Evolutionary conservation across 2,888 invertebrate genomes (phyloP).

Genomic region (Peribatodes rhomboidaria): DNA sequence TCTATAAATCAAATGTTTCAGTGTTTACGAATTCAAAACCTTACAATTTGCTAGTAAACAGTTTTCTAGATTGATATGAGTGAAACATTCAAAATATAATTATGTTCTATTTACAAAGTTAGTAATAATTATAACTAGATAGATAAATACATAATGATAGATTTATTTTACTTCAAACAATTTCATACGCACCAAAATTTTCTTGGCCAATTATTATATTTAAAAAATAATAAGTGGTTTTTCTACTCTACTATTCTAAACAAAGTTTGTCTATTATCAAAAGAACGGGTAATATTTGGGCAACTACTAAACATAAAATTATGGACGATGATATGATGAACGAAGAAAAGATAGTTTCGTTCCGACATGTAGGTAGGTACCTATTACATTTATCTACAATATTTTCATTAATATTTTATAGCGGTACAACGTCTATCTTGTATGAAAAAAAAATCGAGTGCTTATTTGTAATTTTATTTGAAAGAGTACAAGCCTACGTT

Average conservation of each 20-base stretch:
- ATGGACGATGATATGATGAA: background rate
- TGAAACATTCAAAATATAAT: constrained; percentile 83
- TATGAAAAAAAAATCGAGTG: background rate
- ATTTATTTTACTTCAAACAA: constrained; percentile 63
- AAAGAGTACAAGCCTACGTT: background rate
- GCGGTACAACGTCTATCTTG: background rate
- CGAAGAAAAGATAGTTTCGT: background rate
- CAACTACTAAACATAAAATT: background rate
- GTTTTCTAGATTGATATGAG: constrained; percentile 84
- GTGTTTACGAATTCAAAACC: constrained; percentile 75
- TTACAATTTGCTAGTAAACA: constrained; percentile 81
- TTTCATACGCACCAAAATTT: constrained; percentile 65
- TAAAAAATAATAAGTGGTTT: constrained; percentile 41
- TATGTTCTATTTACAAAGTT: constrained; percentile 76
- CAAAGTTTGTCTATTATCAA: background rate
- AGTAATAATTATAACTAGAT: constrained; percentile 66
- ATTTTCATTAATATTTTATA: background rate
- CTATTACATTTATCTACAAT: background rate
- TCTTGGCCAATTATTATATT: constrained; percentile 63
- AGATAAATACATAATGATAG: constrained; percentile 61
- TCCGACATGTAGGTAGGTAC: background rate
- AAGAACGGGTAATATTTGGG: background rate
- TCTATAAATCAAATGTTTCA: constrained; percentile 79
- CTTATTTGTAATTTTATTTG: background rate
- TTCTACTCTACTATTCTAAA: constrained; percentile 7